Evolutionary conservation across 2,888 invertebrate genomes (phyloP).

Genomic region (Pyralis farinalis): DNA sequence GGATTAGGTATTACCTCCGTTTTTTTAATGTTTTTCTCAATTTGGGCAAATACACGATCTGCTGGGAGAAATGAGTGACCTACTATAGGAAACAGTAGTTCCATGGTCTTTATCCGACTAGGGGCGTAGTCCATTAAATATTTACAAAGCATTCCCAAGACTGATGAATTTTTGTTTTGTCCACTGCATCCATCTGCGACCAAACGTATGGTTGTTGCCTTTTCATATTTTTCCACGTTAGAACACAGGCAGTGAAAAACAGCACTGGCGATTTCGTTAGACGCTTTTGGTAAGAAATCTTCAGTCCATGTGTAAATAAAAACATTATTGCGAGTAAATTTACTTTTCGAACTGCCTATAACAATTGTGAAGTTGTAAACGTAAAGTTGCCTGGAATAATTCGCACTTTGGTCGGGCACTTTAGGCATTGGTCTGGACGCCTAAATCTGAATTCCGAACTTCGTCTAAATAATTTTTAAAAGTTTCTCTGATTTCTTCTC

Average conservation of each 20-base stretch:
- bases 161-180: constrained; percentile 29
- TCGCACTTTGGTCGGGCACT: constrained; percentile 15
- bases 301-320: constrained; percentile 25
- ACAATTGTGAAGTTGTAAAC: constrained; percentile 15
- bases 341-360: constrained; percentile 11
- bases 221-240: constrained; percentile 12
- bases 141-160: constrained; percentile 22
- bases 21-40: constrained; percentile 20
- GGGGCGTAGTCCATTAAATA: constrained; percentile 16
- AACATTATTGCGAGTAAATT: constrained; percentile 9
- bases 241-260: constrained; percentile 19
- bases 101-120: constrained; percentile 12
- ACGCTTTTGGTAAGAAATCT: constrained; percentile 19
- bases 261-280: constrained; percentile 24
- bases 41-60: constrained; percentile 22
- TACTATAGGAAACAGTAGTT: constrained; percentile 23
- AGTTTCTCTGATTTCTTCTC: no score
- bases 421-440: constrained; percentile 11
- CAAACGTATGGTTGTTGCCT: constrained; percentile 10
- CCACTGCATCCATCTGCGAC: constrained; percentile 26
- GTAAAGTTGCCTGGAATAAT: constrained; percentile 14
- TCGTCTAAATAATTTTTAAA: no score
- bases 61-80: constrained; percentile 24
- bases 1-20: constrained; percentile 19
- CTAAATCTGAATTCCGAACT: no score